Base-by-base conservation (phyloP, 2,888 invertebrate species). In the Lasioglossum calceatum region DNA sequence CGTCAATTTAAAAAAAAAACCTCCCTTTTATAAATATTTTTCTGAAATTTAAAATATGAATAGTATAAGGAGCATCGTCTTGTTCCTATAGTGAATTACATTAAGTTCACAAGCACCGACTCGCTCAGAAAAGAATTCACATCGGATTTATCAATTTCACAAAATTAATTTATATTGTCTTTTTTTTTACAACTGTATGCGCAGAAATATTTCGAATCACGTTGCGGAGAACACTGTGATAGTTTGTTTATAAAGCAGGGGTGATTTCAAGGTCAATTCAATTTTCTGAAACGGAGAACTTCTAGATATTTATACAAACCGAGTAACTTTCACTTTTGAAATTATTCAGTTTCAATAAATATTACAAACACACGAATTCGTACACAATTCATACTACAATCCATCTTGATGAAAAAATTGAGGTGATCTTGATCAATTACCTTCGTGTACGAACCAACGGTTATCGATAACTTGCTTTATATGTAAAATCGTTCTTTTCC, bases 161-260 rank as follows among this genome's bases (percentile, higher is more conserved):
- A 71, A 39, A 82, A 61, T 82, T 71, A 71, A 84, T 81, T 81
- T 83, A 67, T 67, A 67, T 67, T 23, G 4, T 70, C 39, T 70
- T 10, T 12, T 70, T 27, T 70, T 70, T 70, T 70, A 10, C 23
- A 19, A 23, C 70, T 39, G 70, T 70, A 39, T 4, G 32, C 39
- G 23, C 39, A 39, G 3, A 39, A 39, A 70, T 70, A 39, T 36
- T 16, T 64, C 32, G 64, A 7, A 32, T 32, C 64, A 64, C 5
- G 5, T 64, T 16, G 32, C 2, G 32, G 14, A 32, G 7, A 10
- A 54, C 54, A n/a, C 10, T 10, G 19, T 23, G 54, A n/a, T 27
- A 27, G 4, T n/a, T 27, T 27, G 14, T 64, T 27, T 61, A 27
- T 14, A 16, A 27, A 32, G 7, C 27, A 32, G 27, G 0, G 23